These are phyloP conservation scores for Pelusios castaneus DNA, from an alignment of 2,113 vertebrate species.

Conservation along the genomic window DNA sequence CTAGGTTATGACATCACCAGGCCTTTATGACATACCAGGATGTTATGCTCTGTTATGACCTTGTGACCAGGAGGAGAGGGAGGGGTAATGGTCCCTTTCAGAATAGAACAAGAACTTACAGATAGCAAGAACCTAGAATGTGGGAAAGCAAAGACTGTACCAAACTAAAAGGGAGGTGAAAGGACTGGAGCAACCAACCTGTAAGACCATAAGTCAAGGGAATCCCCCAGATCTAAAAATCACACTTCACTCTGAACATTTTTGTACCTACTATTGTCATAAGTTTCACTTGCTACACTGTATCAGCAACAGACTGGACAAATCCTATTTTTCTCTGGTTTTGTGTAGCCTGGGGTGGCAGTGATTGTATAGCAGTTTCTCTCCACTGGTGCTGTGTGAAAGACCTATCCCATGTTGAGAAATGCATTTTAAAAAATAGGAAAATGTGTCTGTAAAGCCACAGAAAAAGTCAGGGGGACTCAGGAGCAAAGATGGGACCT, in stretches of 20 bases:
- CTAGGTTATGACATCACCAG: slow-evolving; percentile 37
- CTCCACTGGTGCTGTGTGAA: too few species aligned
- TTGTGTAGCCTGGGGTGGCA: neutral
- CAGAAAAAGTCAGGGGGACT: neutral
- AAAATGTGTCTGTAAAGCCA: neutral
- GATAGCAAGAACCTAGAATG: neutral
- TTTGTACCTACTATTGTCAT: neutral
- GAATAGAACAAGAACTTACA: neutral
- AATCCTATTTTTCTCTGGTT: neutral
- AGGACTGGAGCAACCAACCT: neutral
- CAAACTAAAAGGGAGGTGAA: neutral
- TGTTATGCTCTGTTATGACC: neutral
- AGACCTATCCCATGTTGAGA: neutral
- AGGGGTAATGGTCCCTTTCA: neutral
- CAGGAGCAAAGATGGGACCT: neutral
- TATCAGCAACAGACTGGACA: neutral
- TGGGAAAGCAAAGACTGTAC: neutral
- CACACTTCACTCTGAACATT: neutral
- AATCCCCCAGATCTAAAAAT: neutral
- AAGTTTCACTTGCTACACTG: neutral
- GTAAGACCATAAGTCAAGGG: neutral
- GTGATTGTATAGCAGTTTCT: neutral
- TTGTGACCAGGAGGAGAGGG: neutral
- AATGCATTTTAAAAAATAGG: rapidly evolving
- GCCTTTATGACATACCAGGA: neutral